Conservation (phyloP, 2,113 vertebrate species). For the Xerus inauris region DNA sequence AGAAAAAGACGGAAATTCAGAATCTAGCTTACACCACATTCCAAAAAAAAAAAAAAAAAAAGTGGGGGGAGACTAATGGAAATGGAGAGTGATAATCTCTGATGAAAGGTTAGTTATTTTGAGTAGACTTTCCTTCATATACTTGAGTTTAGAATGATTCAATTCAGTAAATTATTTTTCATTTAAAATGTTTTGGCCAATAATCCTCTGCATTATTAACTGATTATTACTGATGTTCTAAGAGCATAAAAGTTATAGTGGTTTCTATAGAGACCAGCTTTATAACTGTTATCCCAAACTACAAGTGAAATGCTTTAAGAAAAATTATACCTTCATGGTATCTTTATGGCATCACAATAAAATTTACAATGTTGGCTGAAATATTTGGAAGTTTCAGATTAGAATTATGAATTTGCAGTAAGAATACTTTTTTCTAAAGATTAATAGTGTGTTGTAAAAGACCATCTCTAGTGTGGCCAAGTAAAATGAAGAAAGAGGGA, state of each 20-base stretch:
- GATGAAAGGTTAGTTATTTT: constrained; percentile 56
- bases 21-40: constrained; percentile 61
- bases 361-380: constrained; percentile 66
- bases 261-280: constrained; percentile 68
- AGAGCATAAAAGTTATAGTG: constrained; percentile 69
- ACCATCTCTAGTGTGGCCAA: not conserved
- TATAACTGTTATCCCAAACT: constrained; percentile 72
- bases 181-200: constrained; percentile 65
- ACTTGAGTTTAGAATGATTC: constrained; percentile 52
- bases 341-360: constrained; percentile 64
- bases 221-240: constrained; percentile 43
- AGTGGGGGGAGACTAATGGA: not conserved
- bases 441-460: constrained; percentile 42
- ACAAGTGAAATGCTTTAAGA: constrained; percentile 57
- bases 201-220: constrained; percentile 72
- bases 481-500: not conserved
- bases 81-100: constrained; percentile 52
- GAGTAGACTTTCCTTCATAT: not conserved
- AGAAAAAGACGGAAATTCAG: constrained; percentile 65
- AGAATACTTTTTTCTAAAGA: constrained; percentile 28
- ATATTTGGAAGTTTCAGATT: constrained; percentile 37
- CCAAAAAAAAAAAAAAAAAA: too few species aligned
- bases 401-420: constrained; percentile 31
- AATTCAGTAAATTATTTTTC: constrained; percentile 61
- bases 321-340: constrained; percentile 68